These are phyloP conservation scores for Belonocnema kinseyi DNA, from an alignment of 1,140 invertebrate genomes.

Conservation along the genomic window DNA sequence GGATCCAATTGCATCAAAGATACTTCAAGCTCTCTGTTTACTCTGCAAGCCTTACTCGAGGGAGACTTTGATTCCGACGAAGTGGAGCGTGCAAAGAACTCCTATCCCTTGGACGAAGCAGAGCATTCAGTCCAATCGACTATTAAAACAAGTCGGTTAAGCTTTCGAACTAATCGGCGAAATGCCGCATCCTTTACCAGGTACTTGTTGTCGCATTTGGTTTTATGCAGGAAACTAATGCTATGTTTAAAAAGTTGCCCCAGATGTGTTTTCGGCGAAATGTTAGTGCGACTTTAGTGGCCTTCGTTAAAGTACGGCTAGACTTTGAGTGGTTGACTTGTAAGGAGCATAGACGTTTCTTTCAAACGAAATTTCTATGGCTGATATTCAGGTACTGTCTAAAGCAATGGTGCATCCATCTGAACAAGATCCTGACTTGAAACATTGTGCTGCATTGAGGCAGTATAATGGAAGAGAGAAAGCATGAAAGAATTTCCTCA, in stretches of 20 bases:
- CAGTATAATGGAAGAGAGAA: no score
- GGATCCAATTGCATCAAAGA: not conserved
- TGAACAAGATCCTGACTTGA: not conserved
- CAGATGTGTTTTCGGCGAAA: not conserved
- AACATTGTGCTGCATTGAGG: not conserved
- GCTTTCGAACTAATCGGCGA: not conserved
- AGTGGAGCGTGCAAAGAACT: not conserved
- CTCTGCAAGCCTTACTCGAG: not conserved
- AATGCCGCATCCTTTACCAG: not conserved
- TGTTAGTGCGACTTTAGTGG: not conserved
- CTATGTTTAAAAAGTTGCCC: not conserved
- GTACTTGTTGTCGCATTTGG: not conserved
- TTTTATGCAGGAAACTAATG: not conserved
- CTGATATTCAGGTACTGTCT: not conserved
- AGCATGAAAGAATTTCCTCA: no score
- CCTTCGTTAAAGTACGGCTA: not conserved
- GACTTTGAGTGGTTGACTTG: not conserved
- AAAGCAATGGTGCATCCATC: not conserved
- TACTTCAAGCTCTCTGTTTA: not conserved
- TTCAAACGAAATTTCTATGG: not conserved
- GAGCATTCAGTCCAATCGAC: not conserved
- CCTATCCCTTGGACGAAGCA: not conserved
- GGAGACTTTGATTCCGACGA: not conserved
- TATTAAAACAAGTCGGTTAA: not conserved
- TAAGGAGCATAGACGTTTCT: not conserved